Percentiles rank a stretch among this genome's conserved stretches.
phyloP scores from a whole-genome alignment of 2,888 invertebrate species.

The Diadegma fenestrale region DNA sequence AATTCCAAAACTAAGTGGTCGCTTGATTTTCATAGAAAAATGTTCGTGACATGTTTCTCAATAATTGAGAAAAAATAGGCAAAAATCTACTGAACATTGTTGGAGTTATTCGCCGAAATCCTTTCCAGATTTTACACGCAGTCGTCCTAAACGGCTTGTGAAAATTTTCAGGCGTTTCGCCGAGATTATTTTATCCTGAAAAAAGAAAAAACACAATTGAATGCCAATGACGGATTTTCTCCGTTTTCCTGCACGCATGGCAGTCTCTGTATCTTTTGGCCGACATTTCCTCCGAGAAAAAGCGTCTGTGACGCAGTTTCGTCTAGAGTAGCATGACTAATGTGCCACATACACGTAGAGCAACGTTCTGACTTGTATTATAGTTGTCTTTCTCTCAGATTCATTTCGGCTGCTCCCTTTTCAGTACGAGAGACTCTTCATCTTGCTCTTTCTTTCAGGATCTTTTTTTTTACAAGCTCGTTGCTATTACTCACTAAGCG shows the following conservation, averaged over 20 bases:
- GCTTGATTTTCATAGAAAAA: too few relatives aligned
- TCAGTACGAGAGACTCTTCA: slow-evolving; percentile 10
- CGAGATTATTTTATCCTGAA: neutral
- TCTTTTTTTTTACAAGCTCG: slow-evolving; percentile 37
- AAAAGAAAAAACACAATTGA: too few relatives aligned
- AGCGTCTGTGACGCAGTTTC: slow-evolving; percentile 50
- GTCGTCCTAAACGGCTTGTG: too few relatives aligned
- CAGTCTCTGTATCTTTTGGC: slow-evolving; percentile 6
- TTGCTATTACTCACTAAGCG: slow-evolving; percentile 55
- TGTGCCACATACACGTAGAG: slow-evolving; percentile 36
- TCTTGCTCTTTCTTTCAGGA: slow-evolving; percentile 10
- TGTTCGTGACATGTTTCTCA: too few relatives aligned
- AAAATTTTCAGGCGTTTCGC: too few relatives aligned
- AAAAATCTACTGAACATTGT: too few relatives aligned
- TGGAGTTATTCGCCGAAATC: too few relatives aligned
- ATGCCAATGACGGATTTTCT: slow-evolving; percentile 6
- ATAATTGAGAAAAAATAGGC: too few relatives aligned
- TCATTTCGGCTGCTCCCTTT: slow-evolving; percentile 36
- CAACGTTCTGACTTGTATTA: slow-evolving; percentile 33
- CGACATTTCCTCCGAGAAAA: slow-evolving; percentile 6
- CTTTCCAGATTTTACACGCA: too few relatives aligned
- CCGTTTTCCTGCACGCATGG: neutral
- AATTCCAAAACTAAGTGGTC: too few relatives aligned
- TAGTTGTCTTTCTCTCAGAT: slow-evolving; percentile 37
- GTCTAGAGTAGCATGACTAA: slow-evolving; percentile 60